A percentile compares a stretch with the other conserved stretches of the same genome.
Conservation (phyloP, 2,888 invertebrate genomes). For the Cataglyphis rosenhaueri region DNA sequence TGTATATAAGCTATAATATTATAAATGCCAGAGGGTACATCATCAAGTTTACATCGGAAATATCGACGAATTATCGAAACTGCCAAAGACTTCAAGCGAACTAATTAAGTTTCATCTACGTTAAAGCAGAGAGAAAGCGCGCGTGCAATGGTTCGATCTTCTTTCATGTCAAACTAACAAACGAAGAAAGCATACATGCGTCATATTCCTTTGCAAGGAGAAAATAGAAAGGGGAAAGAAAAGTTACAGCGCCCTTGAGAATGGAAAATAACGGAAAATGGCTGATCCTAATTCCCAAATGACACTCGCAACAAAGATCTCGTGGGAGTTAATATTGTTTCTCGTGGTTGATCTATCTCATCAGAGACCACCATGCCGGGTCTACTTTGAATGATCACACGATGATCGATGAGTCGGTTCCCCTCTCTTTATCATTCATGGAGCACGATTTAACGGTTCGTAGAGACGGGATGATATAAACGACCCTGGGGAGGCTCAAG, state of each 20-base stretch:
- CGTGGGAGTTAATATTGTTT: slow-evolving; percentile 29
- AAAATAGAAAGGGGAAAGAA: background rate
- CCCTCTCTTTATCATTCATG: slow-evolving; percentile 2
- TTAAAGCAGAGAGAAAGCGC: background rate
- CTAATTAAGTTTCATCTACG: background rate
- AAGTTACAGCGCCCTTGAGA: background rate
- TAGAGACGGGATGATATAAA: slow-evolving; percentile 43
- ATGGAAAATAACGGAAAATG: slow-evolving; percentile 10
- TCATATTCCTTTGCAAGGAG: background rate
- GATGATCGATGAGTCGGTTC: slow-evolving; percentile 34
- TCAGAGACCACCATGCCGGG: background rate
- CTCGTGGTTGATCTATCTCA: slow-evolving; percentile 31
- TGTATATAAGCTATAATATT: background rate
- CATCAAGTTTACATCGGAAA: background rate
- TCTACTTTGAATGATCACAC: slow-evolving; percentile 33
- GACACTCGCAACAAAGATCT: background rate
- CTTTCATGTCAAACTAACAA: background rate
- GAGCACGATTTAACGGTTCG: slow-evolving; percentile 39
- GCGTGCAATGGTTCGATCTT: slow-evolving; percentile 19
- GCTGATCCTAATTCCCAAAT: slow-evolving; percentile 18
- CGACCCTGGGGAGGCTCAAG: slow-evolving; percentile 11
- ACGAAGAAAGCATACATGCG: background rate
- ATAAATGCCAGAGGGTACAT: background rate
- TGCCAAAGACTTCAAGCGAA: background rate
- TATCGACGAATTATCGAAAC: slow-evolving; percentile 18